Evolutionary conservation across 2,888 invertebrate genomes (phyloP).

Genomic region (Micoletzkya japonica): DNA sequence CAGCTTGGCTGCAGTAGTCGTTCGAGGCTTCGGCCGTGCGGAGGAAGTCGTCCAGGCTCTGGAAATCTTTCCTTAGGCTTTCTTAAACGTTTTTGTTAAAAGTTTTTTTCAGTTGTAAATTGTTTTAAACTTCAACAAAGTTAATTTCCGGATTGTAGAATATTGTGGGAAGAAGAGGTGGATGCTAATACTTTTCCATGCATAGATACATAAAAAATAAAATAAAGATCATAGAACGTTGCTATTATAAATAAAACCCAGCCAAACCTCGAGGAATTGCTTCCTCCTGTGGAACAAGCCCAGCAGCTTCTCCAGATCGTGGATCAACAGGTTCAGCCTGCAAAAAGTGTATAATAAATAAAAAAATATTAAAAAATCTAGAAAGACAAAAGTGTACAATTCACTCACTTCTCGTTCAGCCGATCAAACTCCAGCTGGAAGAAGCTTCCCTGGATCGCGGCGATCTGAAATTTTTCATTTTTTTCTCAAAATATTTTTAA

Average conservation of each 20-base stretch:
- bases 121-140: too few relatives aligned
- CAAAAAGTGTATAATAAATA: constrained; percentile 15
- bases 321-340: constrained; percentile 54
- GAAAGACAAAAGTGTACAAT: neutral
- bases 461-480: constrained; percentile 30
- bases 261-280: constrained; percentile 30
- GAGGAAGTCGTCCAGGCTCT: constrained; percentile 26
- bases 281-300: constrained; percentile 33
- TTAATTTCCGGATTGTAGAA: too few relatives aligned
- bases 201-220: too few relatives aligned
- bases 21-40: constrained; percentile 25
- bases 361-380: neutral
- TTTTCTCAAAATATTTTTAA: neutral
- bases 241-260: neutral
- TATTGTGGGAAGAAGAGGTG: too few relatives aligned
- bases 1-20: constrained; percentile 20
- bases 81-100: too few relatives aligned
- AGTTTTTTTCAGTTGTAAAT: too few relatives aligned
- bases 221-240: neutral
- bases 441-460: constrained; percentile 55
- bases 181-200: too few relatives aligned
- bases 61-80: too few relatives aligned
- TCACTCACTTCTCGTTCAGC: constrained; percentile 54
- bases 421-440: constrained; percentile 58
- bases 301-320: constrained; percentile 48